A percentile compares a stretch with the other conserved stretches of the same genome.
Conservation (phyloP, 2,797 vertebrate species). For the Acanthiza pusilla region DNA sequence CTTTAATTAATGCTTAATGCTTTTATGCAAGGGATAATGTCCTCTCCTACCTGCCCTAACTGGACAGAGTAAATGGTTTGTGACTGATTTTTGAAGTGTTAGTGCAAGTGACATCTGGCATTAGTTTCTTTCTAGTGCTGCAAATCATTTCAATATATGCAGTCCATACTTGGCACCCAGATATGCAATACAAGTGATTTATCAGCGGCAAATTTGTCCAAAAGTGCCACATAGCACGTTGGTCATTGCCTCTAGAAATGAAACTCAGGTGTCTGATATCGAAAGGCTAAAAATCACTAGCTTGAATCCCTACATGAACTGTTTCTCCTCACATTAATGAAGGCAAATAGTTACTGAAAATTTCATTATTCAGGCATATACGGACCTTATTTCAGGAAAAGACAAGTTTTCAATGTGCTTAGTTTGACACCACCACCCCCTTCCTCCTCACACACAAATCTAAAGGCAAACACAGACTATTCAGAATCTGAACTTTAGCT, state of each 20-base stretch:
- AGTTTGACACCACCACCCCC: neutral
- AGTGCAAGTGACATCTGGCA: neutral
- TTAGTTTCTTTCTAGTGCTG: neutral
- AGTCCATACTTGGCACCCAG: neutral
- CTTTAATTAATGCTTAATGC: neutral
- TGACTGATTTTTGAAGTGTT: neutral
- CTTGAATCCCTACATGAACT: neutral
- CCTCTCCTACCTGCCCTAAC: neutral
- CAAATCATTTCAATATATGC: neutral
- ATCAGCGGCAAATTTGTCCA: neutral
- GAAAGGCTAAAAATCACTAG: neutral
- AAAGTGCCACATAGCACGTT: neutral
- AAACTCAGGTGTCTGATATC: neutral
- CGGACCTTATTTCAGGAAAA: neutral
- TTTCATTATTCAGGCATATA: neutral
- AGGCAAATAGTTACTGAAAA: neutral
- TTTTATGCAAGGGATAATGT: neutral
- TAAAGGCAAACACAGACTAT: neutral
- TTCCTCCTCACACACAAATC: neutral
- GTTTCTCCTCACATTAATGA: neutral
- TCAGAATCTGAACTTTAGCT: conserved; percentile 35
- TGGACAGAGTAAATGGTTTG: neutral
- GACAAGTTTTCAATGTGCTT: neutral
- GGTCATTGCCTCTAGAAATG: neutral
- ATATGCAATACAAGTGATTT: neutral